Conservation (phyloP, 2,113 vertebrate genomes). For the Laterallus jamaicensis region DNA sequence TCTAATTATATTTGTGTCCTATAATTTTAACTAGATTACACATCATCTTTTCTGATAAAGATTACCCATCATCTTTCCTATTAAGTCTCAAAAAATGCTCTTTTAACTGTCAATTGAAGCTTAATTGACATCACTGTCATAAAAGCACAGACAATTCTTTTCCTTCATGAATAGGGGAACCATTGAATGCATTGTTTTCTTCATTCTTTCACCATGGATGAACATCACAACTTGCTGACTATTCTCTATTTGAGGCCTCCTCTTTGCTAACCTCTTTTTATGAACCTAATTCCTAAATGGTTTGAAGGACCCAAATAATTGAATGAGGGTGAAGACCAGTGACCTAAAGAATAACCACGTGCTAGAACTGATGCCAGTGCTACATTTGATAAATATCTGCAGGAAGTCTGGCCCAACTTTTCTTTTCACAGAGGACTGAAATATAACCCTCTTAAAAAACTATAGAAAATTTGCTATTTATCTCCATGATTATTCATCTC, state of each 20-base stretch:
- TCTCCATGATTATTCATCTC: background rate
- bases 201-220: background rate
- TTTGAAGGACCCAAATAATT: background rate
- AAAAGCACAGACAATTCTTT: constrained; percentile 27
- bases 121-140: constrained; percentile 7
- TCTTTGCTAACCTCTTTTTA: background rate
- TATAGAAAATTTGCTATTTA: background rate
- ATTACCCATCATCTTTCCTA: constrained; percentile 42
- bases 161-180: background rate
- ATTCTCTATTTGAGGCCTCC: background rate
- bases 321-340: background rate
- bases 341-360: background rate
- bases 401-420: background rate
- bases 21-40: constrained; percentile 67
- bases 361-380: background rate
- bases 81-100: constrained; percentile 36
- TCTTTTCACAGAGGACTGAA: background rate
- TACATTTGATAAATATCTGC: background rate
- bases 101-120: constrained; percentile 22
- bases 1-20: constrained; percentile 69
- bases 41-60: constrained; percentile 21
- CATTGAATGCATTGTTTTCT: background rate
- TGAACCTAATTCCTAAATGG: background rate
- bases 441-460: background rate
- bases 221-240: background rate